Base-by-base conservation (phyloP, 2,888 invertebrate genomes). In the Agrilus biguttatus region DNA sequence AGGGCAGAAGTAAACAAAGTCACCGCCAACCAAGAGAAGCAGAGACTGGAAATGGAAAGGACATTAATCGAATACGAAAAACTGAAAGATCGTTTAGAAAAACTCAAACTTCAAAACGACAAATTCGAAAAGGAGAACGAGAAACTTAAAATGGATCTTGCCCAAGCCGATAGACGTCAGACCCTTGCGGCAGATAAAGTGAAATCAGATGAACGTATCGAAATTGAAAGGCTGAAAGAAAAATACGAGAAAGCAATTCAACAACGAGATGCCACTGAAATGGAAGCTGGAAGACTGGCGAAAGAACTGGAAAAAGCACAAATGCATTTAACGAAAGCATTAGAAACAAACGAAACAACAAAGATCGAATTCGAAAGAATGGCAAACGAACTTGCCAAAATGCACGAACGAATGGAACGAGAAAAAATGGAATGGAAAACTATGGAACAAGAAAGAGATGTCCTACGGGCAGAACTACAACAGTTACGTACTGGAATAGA, bases 21-120 rank as follows among this genome's bases (percentile, higher is more conserved):
- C 14, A 73, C 77, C 50, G 75, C 77, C 35, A 74, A 75, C 35
- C 82, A 89, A 62, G 89, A 89, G 54, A 84, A 86, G 59, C 83
- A 85, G 61, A 74, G 86, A 35, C 70, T 75, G 49, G 87, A 89
- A 56, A 71, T 87, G 55, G 90, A 87, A 63, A 74, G 88, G 37
- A 81, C 88, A 51, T 81, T 86, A 58, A 87, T 90, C 61, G 90
- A 90, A 67, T 81, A 86, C 54, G 90, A 90, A 61, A 90, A 90
- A 69, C 78, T 88, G 49, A 75, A 86, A 53, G 90, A 90, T 56
- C 75, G 87, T 49, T 50, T 87, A 61, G 90, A 90, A 59, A 87
- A 88, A 67, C 68, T 88, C n/a, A 81, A 82, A 55, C 62, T 76
- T 43, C 77, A 78, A 50, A 72, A 77, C 41, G 83, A 83, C 44